Evolutionary conservation across 2,888 invertebrate species (phyloP).

Genomic region (Leuctra nigra): DNA sequence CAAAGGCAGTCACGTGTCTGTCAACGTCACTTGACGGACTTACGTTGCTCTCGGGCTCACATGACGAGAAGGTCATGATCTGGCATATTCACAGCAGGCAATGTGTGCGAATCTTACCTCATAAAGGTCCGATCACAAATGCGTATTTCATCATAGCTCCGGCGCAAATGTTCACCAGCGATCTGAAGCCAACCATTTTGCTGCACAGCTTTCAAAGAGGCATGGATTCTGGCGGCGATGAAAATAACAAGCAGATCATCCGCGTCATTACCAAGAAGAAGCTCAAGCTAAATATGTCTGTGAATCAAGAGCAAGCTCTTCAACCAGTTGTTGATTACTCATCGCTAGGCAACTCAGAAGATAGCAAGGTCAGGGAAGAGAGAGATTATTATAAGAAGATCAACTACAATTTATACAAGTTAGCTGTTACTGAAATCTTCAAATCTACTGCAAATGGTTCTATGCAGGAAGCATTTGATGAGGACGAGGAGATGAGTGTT

Average conservation of each 20-base stretch:
- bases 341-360: too few relatives aligned
- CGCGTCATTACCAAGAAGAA: too few relatives aligned
- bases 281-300: too few relatives aligned
- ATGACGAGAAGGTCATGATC: conserved; percentile 63
- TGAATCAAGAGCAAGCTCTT: too few relatives aligned
- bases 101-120: conserved; percentile 58
- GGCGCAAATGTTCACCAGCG: conserved; percentile 35
- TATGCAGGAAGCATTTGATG: too few relatives aligned
- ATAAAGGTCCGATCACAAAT: conserved; percentile 71
- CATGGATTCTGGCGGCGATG: conserved; percentile 49
- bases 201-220: conserved; percentile 54
- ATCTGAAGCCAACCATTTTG: conserved; percentile 33
- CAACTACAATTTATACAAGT: conserved; percentile 53
- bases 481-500: neutral
- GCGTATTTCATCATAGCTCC: conserved; percentile 56
- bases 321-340: too few relatives aligned
- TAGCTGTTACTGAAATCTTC: conserved; percentile 45
- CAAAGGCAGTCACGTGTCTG: conserved; percentile 60
- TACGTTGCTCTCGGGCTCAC: conserved; percentile 67
- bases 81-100: conserved; percentile 79
- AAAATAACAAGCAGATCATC: too few relatives aligned
- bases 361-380: conserved; percentile 42
- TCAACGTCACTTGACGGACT: conserved; percentile 65
- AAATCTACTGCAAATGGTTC: neutral
- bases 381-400: conserved; percentile 48